Evolutionary conservation across 1,140 invertebrate species (phyloP).

Genomic region (Caenorhabditis remanei): DNA sequence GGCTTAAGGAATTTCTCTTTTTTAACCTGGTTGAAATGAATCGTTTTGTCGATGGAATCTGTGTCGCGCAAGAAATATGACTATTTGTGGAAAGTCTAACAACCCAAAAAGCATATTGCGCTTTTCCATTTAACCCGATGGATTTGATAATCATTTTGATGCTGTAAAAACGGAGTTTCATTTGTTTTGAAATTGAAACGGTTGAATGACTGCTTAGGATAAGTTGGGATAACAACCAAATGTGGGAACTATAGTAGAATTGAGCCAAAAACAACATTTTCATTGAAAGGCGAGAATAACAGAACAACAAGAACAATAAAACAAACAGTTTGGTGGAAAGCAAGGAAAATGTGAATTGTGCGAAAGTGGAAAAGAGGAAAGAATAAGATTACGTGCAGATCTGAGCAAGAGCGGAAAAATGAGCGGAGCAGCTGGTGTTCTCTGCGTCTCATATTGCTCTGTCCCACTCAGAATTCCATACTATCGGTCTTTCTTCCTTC

Average conservation of each 20-base stretch:
- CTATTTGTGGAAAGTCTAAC: neutral
- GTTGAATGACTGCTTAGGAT: neutral
- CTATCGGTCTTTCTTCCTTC: conserved; percentile 59
- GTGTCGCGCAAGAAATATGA: neutral
- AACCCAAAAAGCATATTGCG: neutral
- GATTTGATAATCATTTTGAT: conserved; percentile 21
- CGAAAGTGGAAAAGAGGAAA: neutral
- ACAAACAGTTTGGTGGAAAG: neutral
- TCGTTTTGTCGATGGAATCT: neutral
- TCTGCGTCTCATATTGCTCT: conserved; percentile 21
- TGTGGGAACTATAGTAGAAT: too few relatives aligned
- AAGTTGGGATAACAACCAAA: too few relatives aligned
- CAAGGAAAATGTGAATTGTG: neutral
- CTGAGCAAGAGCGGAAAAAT: neutral
- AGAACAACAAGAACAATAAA: neutral
- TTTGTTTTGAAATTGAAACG: neutral
- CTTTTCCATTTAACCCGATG: neutral
- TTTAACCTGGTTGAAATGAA: conserved; percentile 10
- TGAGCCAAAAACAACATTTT: neutral
- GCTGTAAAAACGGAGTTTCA: neutral
- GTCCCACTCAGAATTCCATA: conserved; percentile 60
- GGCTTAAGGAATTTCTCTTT: neutral
- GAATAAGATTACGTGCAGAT: conserved; percentile 28
- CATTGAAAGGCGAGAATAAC: neutral
- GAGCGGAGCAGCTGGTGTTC: neutral